phyloP scores from a whole-genome alignment of 2,888 invertebrate species.

The Leptopilina syphax region DNA sequence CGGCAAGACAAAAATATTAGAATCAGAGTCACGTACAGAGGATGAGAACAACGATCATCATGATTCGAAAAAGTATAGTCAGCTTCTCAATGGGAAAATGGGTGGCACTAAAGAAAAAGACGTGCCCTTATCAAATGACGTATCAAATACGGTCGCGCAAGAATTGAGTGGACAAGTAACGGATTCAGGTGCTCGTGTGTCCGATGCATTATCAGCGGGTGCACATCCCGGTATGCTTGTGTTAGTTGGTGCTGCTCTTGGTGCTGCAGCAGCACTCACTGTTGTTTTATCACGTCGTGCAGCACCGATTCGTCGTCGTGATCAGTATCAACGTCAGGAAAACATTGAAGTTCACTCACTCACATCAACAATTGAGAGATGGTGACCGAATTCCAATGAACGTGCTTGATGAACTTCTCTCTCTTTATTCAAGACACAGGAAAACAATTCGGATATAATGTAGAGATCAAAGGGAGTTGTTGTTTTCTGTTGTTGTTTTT shows the following conservation, averaged over 20 bases:
- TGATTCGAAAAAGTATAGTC: slow-evolving; percentile 27
- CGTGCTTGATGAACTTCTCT: slow-evolving; percentile 71
- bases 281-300: slow-evolving; percentile 77
- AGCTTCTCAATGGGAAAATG: slow-evolving; percentile 26
- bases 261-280: slow-evolving; percentile 79
- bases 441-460: slow-evolving; percentile 79
- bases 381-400: slow-evolving; percentile 79
- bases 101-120: slow-evolving; percentile 26
- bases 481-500: background rate
- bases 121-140: slow-evolving; percentile 69
- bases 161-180: slow-evolving; percentile 67
- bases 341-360: slow-evolving; percentile 81
- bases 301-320: slow-evolving; percentile 69
- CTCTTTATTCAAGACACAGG: slow-evolving; percentile 62
- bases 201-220: slow-evolving; percentile 65
- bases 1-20: slow-evolving; percentile 11
- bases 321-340: slow-evolving; percentile 71
- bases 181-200: slow-evolving; percentile 66
- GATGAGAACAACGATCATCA: slow-evolving; percentile 24
- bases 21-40: slow-evolving; percentile 24
- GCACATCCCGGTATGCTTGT: slow-evolving; percentile 81
- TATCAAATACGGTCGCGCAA: slow-evolving; percentile 68
- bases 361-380: slow-evolving; percentile 82
- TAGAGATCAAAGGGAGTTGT: slow-evolving; percentile 13
- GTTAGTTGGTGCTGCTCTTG: slow-evolving; percentile 79